A percentile compares a stretch with the other conserved stretches of the same genome.
phyloP scores from a whole-genome alignment of 2,888 invertebrate genomes.

The Pseudococcus longispinus region DNA sequence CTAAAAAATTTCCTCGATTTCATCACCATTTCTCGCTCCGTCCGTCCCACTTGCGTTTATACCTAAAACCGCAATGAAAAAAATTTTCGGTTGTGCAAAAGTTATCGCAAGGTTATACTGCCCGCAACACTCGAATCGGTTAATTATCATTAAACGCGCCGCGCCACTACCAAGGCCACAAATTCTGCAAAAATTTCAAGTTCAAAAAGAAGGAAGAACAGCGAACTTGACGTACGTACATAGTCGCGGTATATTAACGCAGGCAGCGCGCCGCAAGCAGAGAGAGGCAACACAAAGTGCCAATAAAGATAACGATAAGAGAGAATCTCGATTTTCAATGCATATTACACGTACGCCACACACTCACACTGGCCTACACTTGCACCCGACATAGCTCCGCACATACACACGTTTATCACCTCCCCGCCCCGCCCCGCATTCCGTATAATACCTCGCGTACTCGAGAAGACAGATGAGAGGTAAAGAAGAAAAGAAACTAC shows the following conservation, averaged over 20 bases:
- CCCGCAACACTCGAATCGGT: slow-evolving; percentile 6
- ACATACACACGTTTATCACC: not conserved
- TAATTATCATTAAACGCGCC: slow-evolving; percentile 7
- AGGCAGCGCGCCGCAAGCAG: not conserved
- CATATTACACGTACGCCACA: not conserved
- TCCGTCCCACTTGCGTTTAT: not conserved
- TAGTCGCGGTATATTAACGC: not conserved
- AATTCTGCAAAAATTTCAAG: slow-evolving; percentile 33
- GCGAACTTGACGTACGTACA: slow-evolving; percentile 23
- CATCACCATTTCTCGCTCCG: not conserved
- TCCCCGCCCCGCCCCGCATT: not conserved
- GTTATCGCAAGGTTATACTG: slow-evolving; percentile 26
- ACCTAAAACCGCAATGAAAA: not conserved
- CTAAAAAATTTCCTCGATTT: slow-evolving; percentile 18
- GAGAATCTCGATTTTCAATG: not conserved
- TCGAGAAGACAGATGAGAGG: not conserved
- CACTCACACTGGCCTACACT: not conserved
- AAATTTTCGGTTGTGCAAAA: not conserved
- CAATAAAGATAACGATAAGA: slow-evolving; percentile 27
- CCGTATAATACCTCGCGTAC: not conserved
- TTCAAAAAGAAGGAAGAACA: slow-evolving; percentile 39
- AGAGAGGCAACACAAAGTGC: not conserved
- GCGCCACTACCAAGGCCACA: slow-evolving; percentile 10
- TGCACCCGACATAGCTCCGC: not conserved
- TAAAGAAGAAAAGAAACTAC: not conserved